Conservation (phyloP, 2,888 invertebrate genomes). For the Andricus quercusramuli region DNA sequence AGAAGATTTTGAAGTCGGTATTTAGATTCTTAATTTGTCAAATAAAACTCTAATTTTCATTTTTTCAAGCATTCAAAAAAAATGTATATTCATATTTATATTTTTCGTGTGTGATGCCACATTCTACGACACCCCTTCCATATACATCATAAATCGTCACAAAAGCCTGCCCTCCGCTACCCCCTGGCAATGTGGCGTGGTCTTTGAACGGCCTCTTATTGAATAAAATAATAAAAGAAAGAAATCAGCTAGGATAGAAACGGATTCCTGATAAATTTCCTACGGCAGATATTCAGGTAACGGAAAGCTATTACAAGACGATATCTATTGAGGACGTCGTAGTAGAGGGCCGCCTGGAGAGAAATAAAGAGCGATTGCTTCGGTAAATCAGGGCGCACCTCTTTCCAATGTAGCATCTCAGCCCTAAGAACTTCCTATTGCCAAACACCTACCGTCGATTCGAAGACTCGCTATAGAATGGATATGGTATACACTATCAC, state of each 20-base stretch:
- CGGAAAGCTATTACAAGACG: constrained; percentile 78
- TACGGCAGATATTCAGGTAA: constrained; percentile 74
- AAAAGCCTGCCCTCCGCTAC: too few relatives aligned
- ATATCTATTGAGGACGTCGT: constrained; percentile 77
- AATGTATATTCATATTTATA: too few relatives aligned
- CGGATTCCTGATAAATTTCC: constrained; percentile 52
- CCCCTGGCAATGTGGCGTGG: too few relatives aligned
- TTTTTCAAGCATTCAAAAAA: too few relatives aligned
- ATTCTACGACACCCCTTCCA: too few relatives aligned
- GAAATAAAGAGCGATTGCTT: constrained; percentile 79
- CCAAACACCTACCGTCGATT: constrained; percentile 53
- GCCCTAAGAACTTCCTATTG: constrained; percentile 51
- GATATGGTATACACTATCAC: constrained; percentile 55
- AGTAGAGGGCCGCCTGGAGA: constrained; percentile 78
- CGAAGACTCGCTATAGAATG: constrained; percentile 47
- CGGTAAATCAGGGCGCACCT: constrained; percentile 75
- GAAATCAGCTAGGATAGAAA: not conserved
- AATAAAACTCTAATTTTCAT: too few relatives aligned
- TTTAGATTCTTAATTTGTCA: too few relatives aligned
- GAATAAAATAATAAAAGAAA: not conserved
- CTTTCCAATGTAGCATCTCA: constrained; percentile 55
- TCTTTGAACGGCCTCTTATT: too few relatives aligned
- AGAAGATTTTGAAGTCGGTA: too few relatives aligned
- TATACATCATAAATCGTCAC: too few relatives aligned
- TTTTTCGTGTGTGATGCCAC: too few relatives aligned